phyloP scores from a whole-genome alignment of 1,140 invertebrate genomes.

The Drosophila burlai region DNA sequence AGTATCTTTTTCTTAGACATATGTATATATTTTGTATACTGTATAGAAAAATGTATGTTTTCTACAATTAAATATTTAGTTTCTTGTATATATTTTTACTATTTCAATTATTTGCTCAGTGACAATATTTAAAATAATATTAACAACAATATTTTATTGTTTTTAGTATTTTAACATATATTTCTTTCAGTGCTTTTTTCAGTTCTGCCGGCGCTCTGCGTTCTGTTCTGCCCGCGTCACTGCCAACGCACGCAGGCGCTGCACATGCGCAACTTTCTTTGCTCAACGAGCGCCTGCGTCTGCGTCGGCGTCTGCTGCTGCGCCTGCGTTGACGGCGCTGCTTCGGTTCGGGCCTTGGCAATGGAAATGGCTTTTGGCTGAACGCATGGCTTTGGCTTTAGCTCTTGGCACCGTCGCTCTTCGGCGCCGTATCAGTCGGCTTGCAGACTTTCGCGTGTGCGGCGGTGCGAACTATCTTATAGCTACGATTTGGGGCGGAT shows the following conservation, averaged over 20 bases:
- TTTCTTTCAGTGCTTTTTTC: slow-evolving; percentile 5
- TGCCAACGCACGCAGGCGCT: slow-evolving; percentile 24
- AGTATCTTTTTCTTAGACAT: too few relatives aligned
- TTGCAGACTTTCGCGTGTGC: slow-evolving; percentile 83
- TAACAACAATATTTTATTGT: too few relatives aligned
- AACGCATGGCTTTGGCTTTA: slow-evolving; percentile 13
- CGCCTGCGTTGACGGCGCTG: slow-evolving; percentile 22
- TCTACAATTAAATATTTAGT: not conserved
- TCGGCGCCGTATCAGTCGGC: slow-evolving; percentile 68
- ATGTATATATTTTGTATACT: too few relatives aligned
- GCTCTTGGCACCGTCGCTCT: slow-evolving; percentile 49
- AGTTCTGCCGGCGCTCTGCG: slow-evolving; percentile 22
- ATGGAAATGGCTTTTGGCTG: slow-evolving; percentile 26
- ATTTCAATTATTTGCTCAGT: not conserved
- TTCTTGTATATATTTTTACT: not conserved
- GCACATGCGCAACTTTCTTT: slow-evolving; percentile 72
- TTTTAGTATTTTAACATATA: not conserved
- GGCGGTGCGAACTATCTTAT: slow-evolving; percentile 47
- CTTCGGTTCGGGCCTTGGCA: slow-evolving; percentile 28
- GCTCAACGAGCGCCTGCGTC: slow-evolving; percentile 33
- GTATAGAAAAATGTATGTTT: too few relatives aligned
- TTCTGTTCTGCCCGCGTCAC: slow-evolving; percentile 27
- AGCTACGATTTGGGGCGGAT: slow-evolving; percentile 15
- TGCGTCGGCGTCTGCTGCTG: not conserved
- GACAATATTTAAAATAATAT: too few relatives aligned